phyloP scores from a whole-genome alignment of 2,888 invertebrate genomes.

The Ephialtes manifestator region DNA sequence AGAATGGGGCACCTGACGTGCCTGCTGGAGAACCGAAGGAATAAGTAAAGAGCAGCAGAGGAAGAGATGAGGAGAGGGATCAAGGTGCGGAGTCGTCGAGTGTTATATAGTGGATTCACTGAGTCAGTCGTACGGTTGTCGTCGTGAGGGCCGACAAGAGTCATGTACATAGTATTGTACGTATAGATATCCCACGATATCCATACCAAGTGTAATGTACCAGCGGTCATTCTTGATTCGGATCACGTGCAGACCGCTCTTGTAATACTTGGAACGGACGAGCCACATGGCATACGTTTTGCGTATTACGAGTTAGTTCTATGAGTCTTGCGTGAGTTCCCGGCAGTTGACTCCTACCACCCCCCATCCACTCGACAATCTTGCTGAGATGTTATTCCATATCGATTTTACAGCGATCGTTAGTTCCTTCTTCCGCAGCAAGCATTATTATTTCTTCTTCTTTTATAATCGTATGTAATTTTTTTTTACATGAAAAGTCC shows the following conservation, averaged over 20 bases:
- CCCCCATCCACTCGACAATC: not conserved
- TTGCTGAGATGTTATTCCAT: too few species aligned
- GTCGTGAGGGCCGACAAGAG: constrained; percentile 38
- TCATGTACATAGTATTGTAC: not conserved
- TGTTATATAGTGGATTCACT: constrained; percentile 46
- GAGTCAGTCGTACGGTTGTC: constrained; percentile 1
- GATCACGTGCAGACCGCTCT: constrained; percentile 77
- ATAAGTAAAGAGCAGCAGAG: constrained; percentile 60
- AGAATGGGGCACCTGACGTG: constrained; percentile 62
- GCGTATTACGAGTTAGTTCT: constrained; percentile 62
- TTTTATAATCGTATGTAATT: too few species aligned
- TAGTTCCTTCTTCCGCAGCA: too few species aligned
- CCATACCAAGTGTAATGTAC: constrained; percentile 47
- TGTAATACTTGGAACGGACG: constrained; percentile 81
- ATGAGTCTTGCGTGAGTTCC: constrained; percentile 66
- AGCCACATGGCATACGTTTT: constrained; percentile 74
- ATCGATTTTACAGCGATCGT: too few species aligned
- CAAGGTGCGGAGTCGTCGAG: constrained; percentile 37
- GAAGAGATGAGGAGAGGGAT: not conserved
- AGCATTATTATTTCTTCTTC: too few species aligned
- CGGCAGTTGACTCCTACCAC: not conserved
- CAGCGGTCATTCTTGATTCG: constrained; percentile 71
- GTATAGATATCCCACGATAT: not conserved
- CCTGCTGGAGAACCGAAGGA: constrained; percentile 62
- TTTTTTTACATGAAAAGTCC: too few species aligned